Base-by-base conservation (phyloP, 2,113 vertebrate genomes). In the Oreocharis arfaki region DNA sequence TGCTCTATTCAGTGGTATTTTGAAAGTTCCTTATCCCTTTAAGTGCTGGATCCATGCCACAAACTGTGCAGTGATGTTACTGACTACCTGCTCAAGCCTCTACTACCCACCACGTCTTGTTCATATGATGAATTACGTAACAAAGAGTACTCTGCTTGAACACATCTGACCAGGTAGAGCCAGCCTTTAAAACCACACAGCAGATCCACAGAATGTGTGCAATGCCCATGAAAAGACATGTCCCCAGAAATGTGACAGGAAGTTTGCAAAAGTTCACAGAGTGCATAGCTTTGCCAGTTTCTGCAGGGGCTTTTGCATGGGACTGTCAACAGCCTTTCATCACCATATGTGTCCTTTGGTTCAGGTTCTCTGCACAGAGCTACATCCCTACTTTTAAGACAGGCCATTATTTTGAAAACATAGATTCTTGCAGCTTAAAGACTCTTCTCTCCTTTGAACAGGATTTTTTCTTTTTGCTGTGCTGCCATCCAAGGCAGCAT, bases 261-360 rank as follows among this genome's bases (percentile, higher is more conserved):
- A 68, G 52, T 37, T 63, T 74, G 10, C 37, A 60, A 1, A 86
- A 84, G 46, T 50, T 84, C 82, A 56, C 32, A 13, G 33, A 61
- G 11, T 1, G 0, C 18, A 7, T 1, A 57, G 21, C 14, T 26
- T 33, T 71, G 16, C 26, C 42, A 47, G 0, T 46, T 79, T 63
- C 75, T 80, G 6, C 11, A 27, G 26, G 14, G 24, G 28, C 10
- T 81, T 85, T 49, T 67, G 59, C 15, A 32, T 52, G 30, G 52
- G 78, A 55, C 56, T 67, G 21, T 28, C 50, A 67, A 13, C 53
- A 87, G 69, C 49, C 17, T 87, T 61, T 56, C 33, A 68, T 61
- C 47, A 53, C 14, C 32, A 7, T 1, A 4, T 11, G 10, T 42
- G 39, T 44, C 55, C 35, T 74, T n/a, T 50, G 28, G 19, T 75